Base-by-base conservation (phyloP, 64 coral and sea anemone species). In the Anthopleura sola region DNA sequence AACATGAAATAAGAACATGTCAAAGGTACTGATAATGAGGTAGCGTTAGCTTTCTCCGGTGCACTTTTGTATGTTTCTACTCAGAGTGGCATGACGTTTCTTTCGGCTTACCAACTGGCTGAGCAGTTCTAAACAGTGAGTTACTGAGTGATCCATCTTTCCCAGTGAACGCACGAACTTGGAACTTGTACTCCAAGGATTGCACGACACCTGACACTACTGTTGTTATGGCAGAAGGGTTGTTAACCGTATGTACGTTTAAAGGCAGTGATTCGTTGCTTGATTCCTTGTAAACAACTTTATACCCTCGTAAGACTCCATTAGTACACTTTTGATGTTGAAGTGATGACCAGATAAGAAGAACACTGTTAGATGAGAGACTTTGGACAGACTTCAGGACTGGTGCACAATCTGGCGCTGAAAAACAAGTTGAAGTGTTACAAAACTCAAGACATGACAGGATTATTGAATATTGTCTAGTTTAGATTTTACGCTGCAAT, bases 391-490 rank as follows among this genome's bases (percentile, higher is more conserved):
- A 36, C 37, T 77, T 77, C 21, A 77, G 36, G 17, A 37, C 37
- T 77, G 75, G 75, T 37, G 75, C 33, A 77, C 75, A 77, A 2
- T 77, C 75, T 23, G 75, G 75, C 14, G 75, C 75, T 77, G 34
- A 21, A 77, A 37, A 14, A 77, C 39, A 77, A 16, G 54, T 16
- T 18, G 54, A 56, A 56, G 16, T 19, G 16, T 19, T 18, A 36
- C 19, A 36, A 13, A 75, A n/a, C 12, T 3, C 26, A 0, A 75
- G 12, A 31, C 20, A 40, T 40, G 39, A 40, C 39, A 40, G 39
- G 39, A n/a, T n/a, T n/a, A n/a, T n/a, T n/a, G n/a, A n/a, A n/a
- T 26, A 32, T 32, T 69, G 64, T 32, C 0, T n/a, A n/a, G n/a
- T n/a, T 69, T 32, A 69, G 29, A 69, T 69, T 12, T 3, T 3